phyloP scores from a whole-genome alignment of 2,888 invertebrate species.

The Autographa gamma region DNA sequence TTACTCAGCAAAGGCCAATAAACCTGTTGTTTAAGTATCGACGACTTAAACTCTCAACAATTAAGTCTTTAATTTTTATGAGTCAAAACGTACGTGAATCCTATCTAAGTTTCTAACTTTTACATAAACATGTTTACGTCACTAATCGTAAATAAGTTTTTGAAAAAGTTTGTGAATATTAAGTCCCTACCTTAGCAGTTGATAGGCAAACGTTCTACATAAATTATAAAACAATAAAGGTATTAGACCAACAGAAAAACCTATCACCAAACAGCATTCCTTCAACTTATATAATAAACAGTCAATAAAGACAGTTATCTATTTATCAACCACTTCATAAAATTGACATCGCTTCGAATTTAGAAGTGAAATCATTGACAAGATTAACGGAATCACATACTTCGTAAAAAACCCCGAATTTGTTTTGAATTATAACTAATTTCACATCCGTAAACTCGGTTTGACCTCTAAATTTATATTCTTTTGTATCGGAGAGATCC shows the following conservation, averaged over 20 bases:
- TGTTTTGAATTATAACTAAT: conserved; percentile 15
- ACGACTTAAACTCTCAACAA: too few species aligned
- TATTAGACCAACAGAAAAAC: neutral
- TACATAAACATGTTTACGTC: too few species aligned
- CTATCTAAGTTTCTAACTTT: too few species aligned
- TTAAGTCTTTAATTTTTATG: too few species aligned
- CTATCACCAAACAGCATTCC: conserved; percentile 12
- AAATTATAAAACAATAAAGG: too few species aligned
- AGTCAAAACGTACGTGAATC: too few species aligned
- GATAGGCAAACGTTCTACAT: too few species aligned
- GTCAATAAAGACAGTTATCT: conserved; percentile 3
- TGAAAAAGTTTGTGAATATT: too few species aligned
- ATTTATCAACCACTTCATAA: conserved; percentile 18
- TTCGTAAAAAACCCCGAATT: conserved; percentile 32
- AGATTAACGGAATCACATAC: conserved; percentile 39
- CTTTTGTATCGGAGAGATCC: conserved; percentile 18
- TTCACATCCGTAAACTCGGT: neutral
- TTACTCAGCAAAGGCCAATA: neutral
- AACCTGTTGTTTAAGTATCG: neutral
- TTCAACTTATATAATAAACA: conserved; percentile 10
- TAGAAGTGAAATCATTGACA: conserved; percentile 13
- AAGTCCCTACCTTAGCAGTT: too few species aligned
- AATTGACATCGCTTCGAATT: neutral
- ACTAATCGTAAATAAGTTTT: too few species aligned
- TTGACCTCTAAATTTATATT: conserved; percentile 18